Evolutionary conservation across 2,113 vertebrate species (phyloP), one percentile per base, ranked within the genome.

Genomic region (Larimichthys crocea): DNA sequence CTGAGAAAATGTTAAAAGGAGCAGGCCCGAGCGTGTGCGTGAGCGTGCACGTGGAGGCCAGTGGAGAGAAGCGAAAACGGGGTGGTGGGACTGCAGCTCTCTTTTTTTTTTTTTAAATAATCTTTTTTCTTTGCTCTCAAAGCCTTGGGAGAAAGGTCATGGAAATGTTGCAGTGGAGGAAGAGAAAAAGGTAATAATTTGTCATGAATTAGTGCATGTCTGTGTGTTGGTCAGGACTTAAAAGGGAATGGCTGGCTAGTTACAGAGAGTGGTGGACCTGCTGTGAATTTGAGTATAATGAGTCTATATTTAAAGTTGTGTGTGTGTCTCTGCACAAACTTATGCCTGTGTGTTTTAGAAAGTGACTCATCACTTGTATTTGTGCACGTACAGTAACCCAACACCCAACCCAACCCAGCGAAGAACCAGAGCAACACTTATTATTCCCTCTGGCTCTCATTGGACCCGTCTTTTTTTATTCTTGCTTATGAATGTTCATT

Each of bases 331-430:
- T 40, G 35, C 8, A 44, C 5, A 19, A 50, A 48, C 19, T 1
- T 84, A 42, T n/a, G 74, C 20, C 55, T 81, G 79, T 52, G 74
- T 76, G 82, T 80, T 85, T 85, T 73, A 82, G 79, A 87, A 82
- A 83, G 77, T 88, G 87, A 90, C 88, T 91, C 90, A 91, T 88
- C 82, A 79, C 87, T 82, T 90, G 71, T 79, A 63, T 87, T 86
- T 86, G 78, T 82, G 74, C 79, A 64, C 20, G 20, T 60, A 66
- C 66, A 74, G 86, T 73, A 91, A 89, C 85, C 75, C 53, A 83
- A 87, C 76, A 86, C 86, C 75, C 46, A 56, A 46, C 82, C 74
- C 79, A 77, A 26, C 75, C 84, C 82, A 73, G 75, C 20, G 26
- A 67, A 73, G 46, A 69, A 66, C 82, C 61, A 63, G 53, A 86